These are phyloP conservation scores for Hemithea aestivaria DNA, from an alignment of 2,888 invertebrate genomes.

Conservation along the genomic window DNA sequence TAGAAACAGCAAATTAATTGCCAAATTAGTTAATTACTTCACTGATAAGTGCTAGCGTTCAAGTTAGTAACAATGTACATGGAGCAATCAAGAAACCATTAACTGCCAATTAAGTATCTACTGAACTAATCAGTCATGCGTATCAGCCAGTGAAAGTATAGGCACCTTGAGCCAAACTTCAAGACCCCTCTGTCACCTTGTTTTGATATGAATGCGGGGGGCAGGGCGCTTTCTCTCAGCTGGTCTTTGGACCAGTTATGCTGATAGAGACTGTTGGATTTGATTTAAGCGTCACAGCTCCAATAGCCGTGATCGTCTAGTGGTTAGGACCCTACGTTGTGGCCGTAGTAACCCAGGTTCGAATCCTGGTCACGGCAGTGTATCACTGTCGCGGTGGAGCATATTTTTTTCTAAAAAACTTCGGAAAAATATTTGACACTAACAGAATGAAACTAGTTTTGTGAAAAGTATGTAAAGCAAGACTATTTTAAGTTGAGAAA, in stretches of 20 bases:
- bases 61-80: no score
- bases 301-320: constrained; percentile 80
- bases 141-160: constrained; percentile 29
- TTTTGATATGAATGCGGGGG: constrained; percentile 74
- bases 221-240: constrained; percentile 9
- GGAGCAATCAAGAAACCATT: neutral
- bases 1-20: neutral
- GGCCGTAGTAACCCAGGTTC: constrained; percentile 88
- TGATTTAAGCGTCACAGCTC: constrained; percentile 43
- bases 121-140: constrained; percentile 23
- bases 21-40: constrained; percentile 4
- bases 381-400: constrained; percentile 13
- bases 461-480: no score
- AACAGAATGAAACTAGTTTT: no score
- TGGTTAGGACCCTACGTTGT: constrained; percentile 88
- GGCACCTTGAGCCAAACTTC: constrained; percentile 62
- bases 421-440: no score
- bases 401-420: neutral
- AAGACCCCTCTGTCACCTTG: constrained; percentile 15
- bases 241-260: constrained; percentile 8
- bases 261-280: constrained; percentile 38
- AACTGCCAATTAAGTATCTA: constrained; percentile 2
- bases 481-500: no score
- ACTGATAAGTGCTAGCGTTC: no score
- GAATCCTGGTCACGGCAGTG: constrained; percentile 85